phyloP scores from a whole-genome alignment of 2,113 vertebrate genomes.

The Salminus brasiliensis region DNA sequence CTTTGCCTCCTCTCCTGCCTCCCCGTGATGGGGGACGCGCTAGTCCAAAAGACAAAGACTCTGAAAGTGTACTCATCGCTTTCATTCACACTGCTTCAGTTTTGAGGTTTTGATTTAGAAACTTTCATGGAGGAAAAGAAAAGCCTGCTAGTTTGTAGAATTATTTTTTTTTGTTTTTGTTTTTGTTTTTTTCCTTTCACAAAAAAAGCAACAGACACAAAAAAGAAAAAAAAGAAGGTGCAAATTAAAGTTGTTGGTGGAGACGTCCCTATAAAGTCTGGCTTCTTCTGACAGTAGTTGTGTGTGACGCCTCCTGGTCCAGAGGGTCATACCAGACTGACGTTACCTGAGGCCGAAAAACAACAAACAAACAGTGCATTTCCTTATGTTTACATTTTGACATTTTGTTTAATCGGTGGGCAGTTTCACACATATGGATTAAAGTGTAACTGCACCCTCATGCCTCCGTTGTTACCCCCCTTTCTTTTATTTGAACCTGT shows the following conservation, averaged over 20 bases:
- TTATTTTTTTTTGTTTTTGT: conserved; percentile 46
- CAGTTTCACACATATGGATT: not conserved
- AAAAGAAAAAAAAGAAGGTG: conserved; percentile 52
- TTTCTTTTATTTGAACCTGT: not conserved
- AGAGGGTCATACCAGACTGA: not conserved
- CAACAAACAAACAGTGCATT: not conserved
- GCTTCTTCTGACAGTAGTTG: conserved; percentile 52
- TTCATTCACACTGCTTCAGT: conserved; percentile 61
- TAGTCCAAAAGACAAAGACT: conserved; percentile 60
- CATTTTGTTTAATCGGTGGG: not conserved
- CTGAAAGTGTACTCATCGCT: conserved; percentile 66
- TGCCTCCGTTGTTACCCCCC: not conserved
- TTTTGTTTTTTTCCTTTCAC: conserved; percentile 63
- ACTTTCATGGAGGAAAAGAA: conserved; percentile 53
- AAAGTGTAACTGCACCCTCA: conserved; percentile 5
- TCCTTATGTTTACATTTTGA: not conserved
- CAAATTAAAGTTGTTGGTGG: conserved; percentile 75
- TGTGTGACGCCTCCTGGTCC: conserved; percentile 22
- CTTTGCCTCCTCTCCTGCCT: conserved; percentile 39
- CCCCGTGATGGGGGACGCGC: conserved; percentile 63
- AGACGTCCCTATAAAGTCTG: conserved; percentile 62
- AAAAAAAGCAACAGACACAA: conserved; percentile 61
- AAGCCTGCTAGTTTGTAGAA: conserved; percentile 71
- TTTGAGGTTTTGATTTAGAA: conserved; percentile 65
- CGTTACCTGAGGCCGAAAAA: not conserved